Base-by-base conservation (phyloP, 2,888 invertebrate genomes). In the Entomobrya proxima region DNA sequence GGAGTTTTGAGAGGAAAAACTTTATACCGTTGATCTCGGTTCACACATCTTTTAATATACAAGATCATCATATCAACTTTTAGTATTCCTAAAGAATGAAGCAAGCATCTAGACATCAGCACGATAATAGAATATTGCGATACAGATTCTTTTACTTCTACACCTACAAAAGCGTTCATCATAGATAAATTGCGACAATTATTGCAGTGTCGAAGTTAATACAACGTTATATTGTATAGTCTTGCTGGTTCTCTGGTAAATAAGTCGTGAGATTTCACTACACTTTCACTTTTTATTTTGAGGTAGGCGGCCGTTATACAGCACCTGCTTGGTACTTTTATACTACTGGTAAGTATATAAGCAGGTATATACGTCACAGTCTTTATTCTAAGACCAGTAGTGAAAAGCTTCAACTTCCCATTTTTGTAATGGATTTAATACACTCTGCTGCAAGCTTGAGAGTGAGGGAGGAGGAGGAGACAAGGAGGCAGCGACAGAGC, bases 371-470 rank as follows among this genome's bases (percentile, higher is more conserved):
- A 44, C 69, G 5, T 44, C 24, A 18, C 18, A 18, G 32, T 18
- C 18, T 35, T 64, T 69, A 72, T 50, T 50, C 30, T 52, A 52
- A 13, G 24, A 72, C 44, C 44, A 72, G 44, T 44, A n/a, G n/a
- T 72, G 69, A 44, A 44, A n/a, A n/a, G n/a, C n/a, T n/a, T n/a
- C 37, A 37, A 35, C 32, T 44, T 32, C 67, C 69, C 58, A 74
- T 85, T 85, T n/a, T 79, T 85, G 80, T 79, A 85, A 85, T 80
- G 85, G 85, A 52, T 85, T 85, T 85, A 75, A 55, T 52, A 55
- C 35, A 52, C 24, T n/a, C 21, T 55, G n/a, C n/a, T n/a, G n/a
- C 47, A 72, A 32, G 35, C 40, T 55, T n/a, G 9, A 75, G 52
- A 75, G 21, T 55, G 35, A 55, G 35, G 21, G 79, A 55, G 18